Percentiles rank a stretch among this genome's conserved stretches.
Evolutionary conservation across 1,140 invertebrate species (phyloP).

Genomic region (Parasteatoda tepidariorum): DNA sequence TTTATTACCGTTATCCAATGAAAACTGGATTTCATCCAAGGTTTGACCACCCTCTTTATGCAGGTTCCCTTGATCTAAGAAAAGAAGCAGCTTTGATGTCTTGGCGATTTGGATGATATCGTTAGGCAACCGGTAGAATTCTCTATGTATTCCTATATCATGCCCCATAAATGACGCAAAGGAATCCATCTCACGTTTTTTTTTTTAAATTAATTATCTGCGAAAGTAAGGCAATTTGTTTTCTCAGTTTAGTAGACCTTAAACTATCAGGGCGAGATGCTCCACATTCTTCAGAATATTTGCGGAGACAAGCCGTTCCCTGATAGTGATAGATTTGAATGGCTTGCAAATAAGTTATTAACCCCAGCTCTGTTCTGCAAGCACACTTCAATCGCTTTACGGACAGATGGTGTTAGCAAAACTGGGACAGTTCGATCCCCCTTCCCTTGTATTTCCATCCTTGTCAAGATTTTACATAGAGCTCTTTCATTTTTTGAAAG

Average conservation of each 20-base stretch:
- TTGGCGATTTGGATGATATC: background rate
- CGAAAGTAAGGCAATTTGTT: background rate
- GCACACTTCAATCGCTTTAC: too few species aligned
- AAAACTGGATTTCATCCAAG: background rate
- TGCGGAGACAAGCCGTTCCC: background rate
- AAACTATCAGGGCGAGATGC: background rate
- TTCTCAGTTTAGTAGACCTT: background rate
- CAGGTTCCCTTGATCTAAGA: background rate
- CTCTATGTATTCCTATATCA: background rate
- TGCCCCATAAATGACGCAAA: background rate
- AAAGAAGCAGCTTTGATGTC: background rate
- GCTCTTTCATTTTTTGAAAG: too few species aligned
- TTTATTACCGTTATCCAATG: too few species aligned
- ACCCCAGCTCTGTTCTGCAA: too few species aligned
- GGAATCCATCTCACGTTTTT: background rate
- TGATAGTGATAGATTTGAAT: too few species aligned
- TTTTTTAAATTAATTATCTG: background rate
- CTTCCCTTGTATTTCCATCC: too few species aligned
- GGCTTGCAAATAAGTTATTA: too few species aligned
- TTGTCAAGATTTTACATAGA: too few species aligned
- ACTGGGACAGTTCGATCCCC: too few species aligned
- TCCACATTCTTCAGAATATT: constrained; percentile 6
- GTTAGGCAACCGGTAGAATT: background rate
- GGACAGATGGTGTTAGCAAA: too few species aligned
- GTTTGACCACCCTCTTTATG: background rate